These are phyloP conservation scores for Menidia menidia DNA, from an alignment of 2,797 vertebrate genomes.

Conservation along the genomic window DNA sequence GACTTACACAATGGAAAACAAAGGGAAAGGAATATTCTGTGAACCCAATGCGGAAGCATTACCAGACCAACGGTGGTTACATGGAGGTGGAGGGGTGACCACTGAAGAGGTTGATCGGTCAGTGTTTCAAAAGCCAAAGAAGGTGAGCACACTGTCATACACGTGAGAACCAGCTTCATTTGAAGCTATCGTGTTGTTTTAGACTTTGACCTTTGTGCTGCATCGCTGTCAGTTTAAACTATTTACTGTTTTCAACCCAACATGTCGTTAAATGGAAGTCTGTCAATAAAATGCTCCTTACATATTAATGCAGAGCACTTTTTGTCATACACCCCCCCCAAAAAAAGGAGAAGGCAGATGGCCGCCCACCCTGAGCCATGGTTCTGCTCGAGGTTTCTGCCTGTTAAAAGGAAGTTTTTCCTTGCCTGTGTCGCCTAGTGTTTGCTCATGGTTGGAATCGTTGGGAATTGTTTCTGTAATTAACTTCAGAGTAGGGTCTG, in stretches of 20 bases:
- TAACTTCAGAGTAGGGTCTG: too few species aligned
- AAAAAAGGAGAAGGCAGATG: too few species aligned
- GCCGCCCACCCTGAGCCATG: too few species aligned
- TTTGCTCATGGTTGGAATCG: too few species aligned
- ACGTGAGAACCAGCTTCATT: constrained; percentile 14
- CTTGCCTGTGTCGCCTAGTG: too few species aligned
- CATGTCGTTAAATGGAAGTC: not conserved
- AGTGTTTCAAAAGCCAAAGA: constrained; percentile 4
- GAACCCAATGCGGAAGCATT: constrained; percentile 9
- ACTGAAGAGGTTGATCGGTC: constrained; percentile 39
- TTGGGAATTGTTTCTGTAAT: too few species aligned
- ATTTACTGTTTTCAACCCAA: not conserved
- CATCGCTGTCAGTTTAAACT: constrained; percentile 7
- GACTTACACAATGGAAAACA: constrained; percentile 32
- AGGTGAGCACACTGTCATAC: constrained; percentile 28
- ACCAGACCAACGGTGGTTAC: constrained; percentile 21
- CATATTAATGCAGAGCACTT: not conserved
- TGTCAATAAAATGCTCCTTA: not conserved
- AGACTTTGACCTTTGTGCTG: constrained; percentile 32
- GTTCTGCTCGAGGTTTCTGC: too few species aligned
- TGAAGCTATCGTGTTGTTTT: not conserved
- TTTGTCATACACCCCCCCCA: not conserved
- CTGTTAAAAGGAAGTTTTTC: too few species aligned
- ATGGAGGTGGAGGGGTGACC: constrained; percentile 6
- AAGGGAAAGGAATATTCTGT: constrained; percentile 34